Evolutionary conservation across 1,140 invertebrate genomes (phyloP).

Genomic region (Phthorimaea operculella): DNA sequence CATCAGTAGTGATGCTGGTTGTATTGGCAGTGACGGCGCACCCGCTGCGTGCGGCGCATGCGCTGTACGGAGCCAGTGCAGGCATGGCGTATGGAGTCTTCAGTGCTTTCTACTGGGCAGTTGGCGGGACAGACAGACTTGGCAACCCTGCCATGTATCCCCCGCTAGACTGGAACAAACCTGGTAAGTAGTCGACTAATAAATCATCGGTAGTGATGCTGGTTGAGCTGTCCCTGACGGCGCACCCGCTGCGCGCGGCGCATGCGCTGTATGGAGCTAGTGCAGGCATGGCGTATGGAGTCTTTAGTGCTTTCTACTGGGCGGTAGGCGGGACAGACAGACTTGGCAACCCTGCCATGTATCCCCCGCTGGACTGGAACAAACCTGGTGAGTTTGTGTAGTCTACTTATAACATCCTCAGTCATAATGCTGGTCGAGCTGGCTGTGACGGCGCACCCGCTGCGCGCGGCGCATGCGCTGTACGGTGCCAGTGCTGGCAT

Average conservation of each 20-base stretch:
- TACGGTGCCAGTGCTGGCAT: slow-evolving; percentile 67
- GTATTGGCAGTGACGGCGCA: slow-evolving; percentile 78
- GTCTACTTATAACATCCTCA: too few relatives aligned
- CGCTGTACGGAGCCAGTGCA: slow-evolving; percentile 69
- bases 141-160: slow-evolving; percentile 51
- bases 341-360: slow-evolving; percentile 43
- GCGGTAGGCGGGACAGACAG: slow-evolving; percentile 51
- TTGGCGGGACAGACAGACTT: slow-evolving; percentile 49
- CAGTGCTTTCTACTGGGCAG: slow-evolving; percentile 56
- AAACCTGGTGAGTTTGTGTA: slow-evolving; percentile 45
- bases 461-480: slow-evolving; percentile 74
- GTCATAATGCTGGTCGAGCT: slow-evolving; percentile 80
- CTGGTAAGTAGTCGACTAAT: slow-evolving; percentile 45
- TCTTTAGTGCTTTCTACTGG: slow-evolving; percentile 60
- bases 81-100: slow-evolving; percentile 55
- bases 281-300: slow-evolving; percentile 49
- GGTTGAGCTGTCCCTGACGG: slow-evolving; percentile 76
- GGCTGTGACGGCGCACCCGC: slow-evolving; percentile 75
- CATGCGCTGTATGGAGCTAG: slow-evolving; percentile 73
- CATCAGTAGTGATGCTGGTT: slow-evolving; percentile 76
- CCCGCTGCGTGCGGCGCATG: slow-evolving; percentile 75
- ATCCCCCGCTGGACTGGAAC: slow-evolving; percentile 54
- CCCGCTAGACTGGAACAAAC: slow-evolving; percentile 53
- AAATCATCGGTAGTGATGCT: slow-evolving; percentile 79
- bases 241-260: slow-evolving; percentile 74